Conservation (phyloP, 2,888 invertebrate species). For the Nymphalis polychloros region DNA sequence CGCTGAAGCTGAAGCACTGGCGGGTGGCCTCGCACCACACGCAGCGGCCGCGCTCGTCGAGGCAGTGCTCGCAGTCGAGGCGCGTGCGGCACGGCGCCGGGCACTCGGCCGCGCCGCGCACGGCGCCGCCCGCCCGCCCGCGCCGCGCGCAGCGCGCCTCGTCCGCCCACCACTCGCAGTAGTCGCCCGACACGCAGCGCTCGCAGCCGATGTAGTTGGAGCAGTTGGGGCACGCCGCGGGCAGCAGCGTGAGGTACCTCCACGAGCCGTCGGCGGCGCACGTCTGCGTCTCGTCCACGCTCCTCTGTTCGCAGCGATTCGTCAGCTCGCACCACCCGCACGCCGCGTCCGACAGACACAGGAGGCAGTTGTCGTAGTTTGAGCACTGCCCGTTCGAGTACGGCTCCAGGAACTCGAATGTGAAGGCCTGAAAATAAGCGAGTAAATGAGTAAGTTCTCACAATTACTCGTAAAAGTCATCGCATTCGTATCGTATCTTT, state of each 20-base stretch:
- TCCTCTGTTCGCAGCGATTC: slow-evolving; percentile 85
- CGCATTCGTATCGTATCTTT: no score
- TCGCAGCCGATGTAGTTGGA: slow-evolving; percentile 94
- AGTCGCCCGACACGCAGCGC: slow-evolving; percentile 88
- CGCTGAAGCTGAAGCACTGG: slow-evolving; percentile 97
- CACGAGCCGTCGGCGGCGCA: slow-evolving; percentile 84
- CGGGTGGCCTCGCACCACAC: slow-evolving; percentile 97
- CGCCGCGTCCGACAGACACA: slow-evolving; percentile 92
- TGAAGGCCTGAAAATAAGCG: slow-evolving; percentile 83
- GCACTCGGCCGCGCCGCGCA: slow-evolving; percentile 84
- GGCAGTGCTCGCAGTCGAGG: slow-evolving; percentile 89
- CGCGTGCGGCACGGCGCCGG: slow-evolving; percentile 91
- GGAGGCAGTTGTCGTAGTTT: slow-evolving; percentile 90
- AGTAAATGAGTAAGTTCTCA: no score
- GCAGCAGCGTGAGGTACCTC: slow-evolving; percentile 91
- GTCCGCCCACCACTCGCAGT: slow-evolving; percentile 96
- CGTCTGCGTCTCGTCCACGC: slow-evolving; percentile 84
- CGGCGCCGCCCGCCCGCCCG: slow-evolving; percentile 87
- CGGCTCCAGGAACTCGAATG: slow-evolving; percentile 94
- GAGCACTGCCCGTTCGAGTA: slow-evolving; percentile 90
- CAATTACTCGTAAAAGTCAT: no score
- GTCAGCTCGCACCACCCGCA: slow-evolving; percentile 96
- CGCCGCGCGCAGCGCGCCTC: slow-evolving; percentile 92
- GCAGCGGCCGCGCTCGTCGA: slow-evolving; percentile 93
- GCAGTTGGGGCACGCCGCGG: slow-evolving; percentile 92